A percentile compares a stretch with the other conserved stretches of the same genome.
Evolutionary conservation across 1,140 invertebrate genomes (phyloP).

Genomic region (Rhopalosiphum padi): DNA sequence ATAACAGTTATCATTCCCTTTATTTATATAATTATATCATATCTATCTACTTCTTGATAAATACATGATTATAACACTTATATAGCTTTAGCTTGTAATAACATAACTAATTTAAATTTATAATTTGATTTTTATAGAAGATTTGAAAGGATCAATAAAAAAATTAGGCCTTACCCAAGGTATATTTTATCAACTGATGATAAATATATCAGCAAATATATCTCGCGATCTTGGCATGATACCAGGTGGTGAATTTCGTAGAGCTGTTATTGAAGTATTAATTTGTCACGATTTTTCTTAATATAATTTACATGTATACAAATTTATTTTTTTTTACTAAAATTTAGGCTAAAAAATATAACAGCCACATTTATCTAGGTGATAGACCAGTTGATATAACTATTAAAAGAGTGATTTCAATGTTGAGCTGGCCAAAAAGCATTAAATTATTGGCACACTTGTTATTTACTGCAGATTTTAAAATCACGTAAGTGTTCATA

Average conservation of each 20-base stretch:
- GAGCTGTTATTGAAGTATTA: slow-evolving; percentile 84
- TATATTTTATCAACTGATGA: slow-evolving; percentile 85
- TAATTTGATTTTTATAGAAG: slow-evolving; percentile 60
- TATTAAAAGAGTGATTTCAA: slow-evolving; percentile 81
- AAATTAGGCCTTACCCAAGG: slow-evolving; percentile 84
- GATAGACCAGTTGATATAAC: slow-evolving; percentile 93
- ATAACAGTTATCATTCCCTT: not conserved
- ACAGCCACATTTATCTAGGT: slow-evolving; percentile 87
- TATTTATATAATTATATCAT: not conserved
- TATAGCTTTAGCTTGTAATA: not conserved
- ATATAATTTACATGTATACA: not conserved
- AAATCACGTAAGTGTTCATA: slow-evolving; percentile 43
- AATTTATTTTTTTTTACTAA: slow-evolving; percentile 20
- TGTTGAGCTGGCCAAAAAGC: slow-evolving; percentile 87
- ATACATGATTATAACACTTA: not conserved
- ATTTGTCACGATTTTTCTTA: not conserved
- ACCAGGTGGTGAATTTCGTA: slow-evolving; percentile 94
- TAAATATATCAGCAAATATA: slow-evolving; percentile 91
- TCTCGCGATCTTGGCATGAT: slow-evolving; percentile 95
- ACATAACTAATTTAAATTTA: not conserved
- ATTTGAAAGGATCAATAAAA: slow-evolving; percentile 67
- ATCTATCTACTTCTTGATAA: not conserved
- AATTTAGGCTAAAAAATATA: slow-evolving; percentile 77
- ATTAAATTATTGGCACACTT: slow-evolving; percentile 84
- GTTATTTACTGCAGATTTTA: slow-evolving; percentile 65